Evolutionary conservation across 2,113 vertebrate species (phyloP).

Genomic region (Rhabdornis inornatus): DNA sequence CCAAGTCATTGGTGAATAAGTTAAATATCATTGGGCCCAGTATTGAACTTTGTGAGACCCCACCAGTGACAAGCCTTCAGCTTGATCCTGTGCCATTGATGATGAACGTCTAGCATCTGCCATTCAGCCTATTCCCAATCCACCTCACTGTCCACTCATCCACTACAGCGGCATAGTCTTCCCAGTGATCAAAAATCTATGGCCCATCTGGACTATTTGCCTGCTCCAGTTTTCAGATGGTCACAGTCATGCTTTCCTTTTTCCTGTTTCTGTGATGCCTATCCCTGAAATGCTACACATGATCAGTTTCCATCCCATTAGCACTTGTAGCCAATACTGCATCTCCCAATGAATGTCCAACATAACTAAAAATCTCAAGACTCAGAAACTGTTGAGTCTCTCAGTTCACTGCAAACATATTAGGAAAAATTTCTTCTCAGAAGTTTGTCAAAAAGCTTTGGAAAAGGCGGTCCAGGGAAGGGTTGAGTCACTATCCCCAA

Average conservation of each 20-base stretch:
- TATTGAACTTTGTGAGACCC: not conserved
- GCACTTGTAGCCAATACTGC: not conserved
- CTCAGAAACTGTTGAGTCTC: not conserved
- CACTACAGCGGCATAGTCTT: not conserved
- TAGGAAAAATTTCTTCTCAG: not conserved
- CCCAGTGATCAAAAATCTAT: not conserved
- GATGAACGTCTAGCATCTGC: not conserved
- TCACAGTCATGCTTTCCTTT: not conserved
- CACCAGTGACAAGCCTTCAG: not conserved
- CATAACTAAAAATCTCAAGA: not conserved
- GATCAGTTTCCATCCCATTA: not conserved
- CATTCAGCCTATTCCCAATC: not conserved
- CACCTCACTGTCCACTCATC: not conserved
- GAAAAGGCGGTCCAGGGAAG: not conserved
- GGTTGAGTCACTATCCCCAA: not conserved
- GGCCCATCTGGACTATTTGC: accelerated
- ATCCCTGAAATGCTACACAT: not conserved
- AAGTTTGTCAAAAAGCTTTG: not conserved
- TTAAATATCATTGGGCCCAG: not conserved
- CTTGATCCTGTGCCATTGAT: not conserved
- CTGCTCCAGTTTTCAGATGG: not conserved
- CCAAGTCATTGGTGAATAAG: not conserved
- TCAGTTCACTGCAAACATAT: not conserved
- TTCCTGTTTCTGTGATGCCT: not conserved
- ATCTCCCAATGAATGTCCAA: not conserved